A percentile compares a stretch with the other conserved stretches of the same genome.
These are phyloP conservation scores for Lepilemur septentrionalis DNA, from an alignment of 2,797 vertebrate species.

Conservation along the genomic window DNA sequence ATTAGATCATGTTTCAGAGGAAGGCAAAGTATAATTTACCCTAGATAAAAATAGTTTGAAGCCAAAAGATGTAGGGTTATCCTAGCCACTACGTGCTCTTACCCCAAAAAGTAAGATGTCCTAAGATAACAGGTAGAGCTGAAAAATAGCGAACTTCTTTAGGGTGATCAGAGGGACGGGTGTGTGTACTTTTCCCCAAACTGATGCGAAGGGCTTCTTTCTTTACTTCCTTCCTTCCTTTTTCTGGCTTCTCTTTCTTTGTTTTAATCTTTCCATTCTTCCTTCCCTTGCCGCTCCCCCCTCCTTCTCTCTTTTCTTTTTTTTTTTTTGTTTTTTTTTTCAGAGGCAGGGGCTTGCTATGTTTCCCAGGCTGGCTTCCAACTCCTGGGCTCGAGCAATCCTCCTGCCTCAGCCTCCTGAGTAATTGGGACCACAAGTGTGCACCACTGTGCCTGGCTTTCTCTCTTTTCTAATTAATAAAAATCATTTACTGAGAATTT, in stretches of 20 bases:
- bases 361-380: background rate
- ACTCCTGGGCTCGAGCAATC: background rate
- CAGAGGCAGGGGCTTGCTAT: background rate
- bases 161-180: background rate
- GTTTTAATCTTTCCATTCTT: background rate
- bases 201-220: background rate
- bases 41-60: constrained; percentile 3
- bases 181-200: background rate
- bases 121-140: background rate
- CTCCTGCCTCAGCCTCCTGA: background rate
- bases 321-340: background rate
- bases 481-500: background rate
- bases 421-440: background rate
- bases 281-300: background rate
- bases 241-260: background rate
- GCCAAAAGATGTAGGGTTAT: background rate
- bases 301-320: background rate
- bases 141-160: background rate
- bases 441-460: background rate
- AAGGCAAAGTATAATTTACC: background rate
- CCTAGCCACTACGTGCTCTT: background rate
- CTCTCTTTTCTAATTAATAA: background rate
- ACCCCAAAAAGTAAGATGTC: background rate
- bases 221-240: background rate
- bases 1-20: constrained; percentile 1